phyloP scores from a whole-genome alignment of 53 echinoderm and acorn worm species.

The Stichopus horrens region DNA sequence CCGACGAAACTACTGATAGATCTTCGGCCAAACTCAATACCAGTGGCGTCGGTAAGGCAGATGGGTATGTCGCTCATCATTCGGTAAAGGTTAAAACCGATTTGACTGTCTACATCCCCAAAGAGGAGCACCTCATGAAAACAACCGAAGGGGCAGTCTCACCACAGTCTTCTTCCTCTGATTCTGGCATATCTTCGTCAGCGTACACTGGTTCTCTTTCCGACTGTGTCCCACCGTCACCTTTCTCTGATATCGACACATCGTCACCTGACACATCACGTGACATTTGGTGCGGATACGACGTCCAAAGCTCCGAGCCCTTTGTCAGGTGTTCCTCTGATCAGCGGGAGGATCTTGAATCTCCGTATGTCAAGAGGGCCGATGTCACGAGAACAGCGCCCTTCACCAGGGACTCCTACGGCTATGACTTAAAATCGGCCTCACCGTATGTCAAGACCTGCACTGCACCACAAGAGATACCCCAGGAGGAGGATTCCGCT shows the following conservation, averaged over 20 bases:
- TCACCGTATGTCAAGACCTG: neutral
- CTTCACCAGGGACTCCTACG: neutral
- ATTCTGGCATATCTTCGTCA: slow-evolving; percentile 11
- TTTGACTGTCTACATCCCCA: slow-evolving; percentile 16
- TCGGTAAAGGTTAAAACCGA: neutral
- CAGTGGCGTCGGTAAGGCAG: neutral
- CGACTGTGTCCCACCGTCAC: neutral
- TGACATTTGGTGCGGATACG: neutral
- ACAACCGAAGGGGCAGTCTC: neutral
- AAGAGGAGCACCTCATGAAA: neutral
- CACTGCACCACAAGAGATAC: neutral
- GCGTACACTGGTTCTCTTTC: slow-evolving; percentile 14
- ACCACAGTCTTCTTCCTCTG: neutral
- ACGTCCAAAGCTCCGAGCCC: neutral
- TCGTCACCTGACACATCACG: neutral
- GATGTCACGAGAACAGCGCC: too few relatives aligned
- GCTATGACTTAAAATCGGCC: neutral
- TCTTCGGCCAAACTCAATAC: neutral
- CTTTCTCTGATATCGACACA: neutral
- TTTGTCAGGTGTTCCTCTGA: neutral
- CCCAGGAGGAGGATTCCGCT: neutral
- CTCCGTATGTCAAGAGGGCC: neutral
- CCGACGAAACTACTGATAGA: neutral
- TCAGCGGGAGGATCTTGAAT: neutral
- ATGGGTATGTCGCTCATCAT: neutral